A percentile compares a stretch with the other conserved stretches of the same genome.
phyloP scores from a whole-genome alignment of 1,140 invertebrate genomes.

The Zaprionus capensis region DNA sequence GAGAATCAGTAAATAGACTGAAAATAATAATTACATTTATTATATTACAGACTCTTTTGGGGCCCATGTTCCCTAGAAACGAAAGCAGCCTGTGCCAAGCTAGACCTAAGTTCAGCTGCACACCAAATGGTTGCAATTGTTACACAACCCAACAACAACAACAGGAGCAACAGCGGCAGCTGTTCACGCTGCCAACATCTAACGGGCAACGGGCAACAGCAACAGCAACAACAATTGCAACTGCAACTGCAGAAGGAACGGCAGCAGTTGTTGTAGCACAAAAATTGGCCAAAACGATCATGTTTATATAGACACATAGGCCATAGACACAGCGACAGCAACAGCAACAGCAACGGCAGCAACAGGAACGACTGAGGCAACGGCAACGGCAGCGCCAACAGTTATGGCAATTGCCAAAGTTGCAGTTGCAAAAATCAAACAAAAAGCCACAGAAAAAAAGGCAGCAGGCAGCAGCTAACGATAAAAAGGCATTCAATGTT shows the following conservation, averaged over 20 bases:
- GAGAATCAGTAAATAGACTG: not conserved
- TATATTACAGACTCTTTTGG: slow-evolving; percentile 17
- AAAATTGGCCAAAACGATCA: slow-evolving; percentile 79
- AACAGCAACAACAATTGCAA: slow-evolving; percentile 34
- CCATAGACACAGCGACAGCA: slow-evolving; percentile 43
- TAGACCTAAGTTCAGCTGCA: slow-evolving; percentile 23
- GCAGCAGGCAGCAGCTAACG: slow-evolving; percentile 40
- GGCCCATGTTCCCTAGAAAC: slow-evolving; percentile 25
- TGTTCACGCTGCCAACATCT: slow-evolving; percentile 5
- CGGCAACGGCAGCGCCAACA: slow-evolving; percentile 56
- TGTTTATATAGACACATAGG: slow-evolving; percentile 75
- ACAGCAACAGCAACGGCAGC: slow-evolving; percentile 24
- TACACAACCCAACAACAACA: slow-evolving; percentile 54
- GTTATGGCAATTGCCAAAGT: slow-evolving; percentile 70
- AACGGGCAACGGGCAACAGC: slow-evolving; percentile 14
- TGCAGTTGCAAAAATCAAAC: slow-evolving; percentile 71
- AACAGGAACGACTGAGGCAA: slow-evolving; percentile 41
- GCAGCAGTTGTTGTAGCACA: slow-evolving; percentile 54
- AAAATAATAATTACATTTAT: slow-evolving; percentile 8
- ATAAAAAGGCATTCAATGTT: slow-evolving; percentile 47
- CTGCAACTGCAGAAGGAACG: slow-evolving; percentile 45
- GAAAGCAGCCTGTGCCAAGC: not conserved
- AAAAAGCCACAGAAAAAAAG: slow-evolving; percentile 52
- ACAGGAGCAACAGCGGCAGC: slow-evolving; percentile 23
- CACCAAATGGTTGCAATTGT: slow-evolving; percentile 57